These are phyloP conservation scores for Platerodrilus igneus DNA, from an alignment of 2,888 invertebrate species.

Conservation along the genomic window DNA sequence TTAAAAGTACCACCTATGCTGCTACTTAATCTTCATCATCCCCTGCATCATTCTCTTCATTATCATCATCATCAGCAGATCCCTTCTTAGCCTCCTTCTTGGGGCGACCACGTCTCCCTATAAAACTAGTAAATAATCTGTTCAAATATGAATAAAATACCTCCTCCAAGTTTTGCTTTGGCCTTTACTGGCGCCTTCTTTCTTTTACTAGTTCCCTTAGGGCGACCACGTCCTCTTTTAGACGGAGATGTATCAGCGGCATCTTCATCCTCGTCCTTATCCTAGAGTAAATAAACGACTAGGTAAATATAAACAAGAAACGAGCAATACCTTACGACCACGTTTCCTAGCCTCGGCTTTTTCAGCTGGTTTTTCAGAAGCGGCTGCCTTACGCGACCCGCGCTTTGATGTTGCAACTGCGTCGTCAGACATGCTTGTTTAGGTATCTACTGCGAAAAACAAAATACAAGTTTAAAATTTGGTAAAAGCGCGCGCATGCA, in stretches of 20 bases:
- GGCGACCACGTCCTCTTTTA: slow-evolving; percentile 4
- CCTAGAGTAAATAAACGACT: not conserved
- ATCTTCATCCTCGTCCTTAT: slow-evolving; percentile 1
- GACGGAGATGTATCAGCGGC: not conserved
- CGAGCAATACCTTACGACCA: slow-evolving; percentile 1
- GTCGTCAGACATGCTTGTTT: slow-evolving; percentile 5
- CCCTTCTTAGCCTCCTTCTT: slow-evolving; percentile 4
- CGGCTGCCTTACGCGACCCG: slow-evolving; percentile 4
- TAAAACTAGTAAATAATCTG: not conserved
- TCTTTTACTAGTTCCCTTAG: slow-evolving; percentile 3
- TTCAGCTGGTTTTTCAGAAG: slow-evolving; percentile 1
- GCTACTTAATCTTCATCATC: slow-evolving; percentile 4
- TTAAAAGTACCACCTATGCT: too few species aligned
- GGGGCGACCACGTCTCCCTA: slow-evolving; percentile 5
- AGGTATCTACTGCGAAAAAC: too few species aligned
- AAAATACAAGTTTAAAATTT: not conserved
- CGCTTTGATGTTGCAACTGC: slow-evolving; percentile 1
- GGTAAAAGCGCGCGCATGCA: not conserved
- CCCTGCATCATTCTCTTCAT: slow-evolving; percentile 1
- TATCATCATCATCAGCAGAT: not conserved
- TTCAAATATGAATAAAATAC: not conserved
- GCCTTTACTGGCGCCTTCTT: slow-evolving; percentile 3
- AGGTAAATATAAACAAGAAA: not conserved
- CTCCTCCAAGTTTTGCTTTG: not conserved
- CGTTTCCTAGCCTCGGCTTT: slow-evolving; percentile 2